Evolutionary conservation across 1,140 invertebrate genomes (phyloP).

Genomic region (Euwallacea similis): DNA sequence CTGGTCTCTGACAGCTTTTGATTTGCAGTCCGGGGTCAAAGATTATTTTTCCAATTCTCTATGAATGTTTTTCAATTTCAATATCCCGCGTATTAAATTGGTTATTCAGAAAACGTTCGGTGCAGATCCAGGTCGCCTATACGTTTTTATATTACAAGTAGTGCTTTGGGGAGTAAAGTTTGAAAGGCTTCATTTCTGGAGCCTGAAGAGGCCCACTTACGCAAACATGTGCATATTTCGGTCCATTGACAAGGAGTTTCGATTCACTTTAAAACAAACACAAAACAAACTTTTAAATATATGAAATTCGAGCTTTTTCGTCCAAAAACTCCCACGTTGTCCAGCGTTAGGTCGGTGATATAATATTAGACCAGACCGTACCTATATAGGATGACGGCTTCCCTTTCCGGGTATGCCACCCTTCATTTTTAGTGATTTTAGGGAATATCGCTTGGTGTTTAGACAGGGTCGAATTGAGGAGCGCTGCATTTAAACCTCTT

Average conservation of each 20-base stretch:
- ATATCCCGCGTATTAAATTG: conserved; percentile 41
- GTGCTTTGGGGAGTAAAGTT: too few relatives aligned
- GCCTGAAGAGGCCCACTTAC: too few relatives aligned
- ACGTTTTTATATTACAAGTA: neutral
- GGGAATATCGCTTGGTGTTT: conserved; percentile 26
- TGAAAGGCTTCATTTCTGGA: too few relatives aligned
- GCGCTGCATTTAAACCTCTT: neutral
- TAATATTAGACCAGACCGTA: conserved; percentile 35
- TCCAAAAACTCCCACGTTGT: conserved; percentile 22
- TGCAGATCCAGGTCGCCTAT: conserved; percentile 18
- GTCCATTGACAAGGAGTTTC: neutral
- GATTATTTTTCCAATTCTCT: conserved; percentile 39
- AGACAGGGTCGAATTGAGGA: conserved; percentile 11
- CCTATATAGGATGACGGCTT: conserved; percentile 20
- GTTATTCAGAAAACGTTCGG: conserved; percentile 40
- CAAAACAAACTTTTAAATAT: neutral
- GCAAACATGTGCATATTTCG: too few relatives aligned
- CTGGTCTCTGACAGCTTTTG: conserved; percentile 40
- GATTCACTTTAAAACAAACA: neutral
- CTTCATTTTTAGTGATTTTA: conserved; percentile 36
- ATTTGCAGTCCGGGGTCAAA: conserved; percentile 22
- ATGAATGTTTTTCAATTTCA: conserved; percentile 41
- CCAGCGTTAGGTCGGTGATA: conserved; percentile 20
- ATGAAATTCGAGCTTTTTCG: conserved; percentile 8
- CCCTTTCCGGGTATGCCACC: conserved; percentile 36